Conservation (phyloP, 2,113 vertebrate species). For the Pavo muticus region DNA sequence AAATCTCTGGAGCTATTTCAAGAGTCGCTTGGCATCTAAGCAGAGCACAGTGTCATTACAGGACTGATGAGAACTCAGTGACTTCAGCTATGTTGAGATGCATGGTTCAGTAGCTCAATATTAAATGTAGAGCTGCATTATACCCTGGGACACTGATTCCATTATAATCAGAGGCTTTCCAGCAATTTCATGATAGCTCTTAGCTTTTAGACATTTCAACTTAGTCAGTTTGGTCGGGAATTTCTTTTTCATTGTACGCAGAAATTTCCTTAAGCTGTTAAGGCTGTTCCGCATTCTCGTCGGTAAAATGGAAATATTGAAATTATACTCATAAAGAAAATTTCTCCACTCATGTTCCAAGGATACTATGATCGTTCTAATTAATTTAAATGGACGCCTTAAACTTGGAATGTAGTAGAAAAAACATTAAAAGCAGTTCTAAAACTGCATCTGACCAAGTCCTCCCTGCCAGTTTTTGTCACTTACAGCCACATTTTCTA, state of each 20-base stretch:
- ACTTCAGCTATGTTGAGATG: neutral
- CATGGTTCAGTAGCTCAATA: neutral
- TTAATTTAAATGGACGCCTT: constrained; percentile 42
- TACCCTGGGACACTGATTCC: constrained; percentile 8
- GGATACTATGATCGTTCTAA: constrained; percentile 7
- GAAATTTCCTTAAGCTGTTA: neutral
- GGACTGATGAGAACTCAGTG: constrained; percentile 4
- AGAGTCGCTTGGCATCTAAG: constrained; percentile 8
- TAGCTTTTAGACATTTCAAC: constrained; percentile 12
- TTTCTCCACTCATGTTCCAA: neutral
- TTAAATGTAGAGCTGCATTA: constrained; percentile 25
- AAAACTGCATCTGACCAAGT: constrained; percentile 12
- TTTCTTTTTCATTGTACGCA: neutral
- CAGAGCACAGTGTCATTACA: neutral
- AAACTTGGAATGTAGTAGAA: neutral
- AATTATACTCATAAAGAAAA: neutral
- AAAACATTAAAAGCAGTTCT: constrained; percentile 26
- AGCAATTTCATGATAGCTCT: neutral
- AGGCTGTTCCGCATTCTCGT: neutral
- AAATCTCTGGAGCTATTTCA: constrained; percentile 39
- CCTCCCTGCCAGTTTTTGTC: constrained; percentile 13
- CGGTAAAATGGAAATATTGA: neutral
- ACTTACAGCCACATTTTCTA: neutral
- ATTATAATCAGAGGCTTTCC: constrained; percentile 17
- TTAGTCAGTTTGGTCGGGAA: constrained; percentile 3